phyloP scores from a whole-genome alignment of 2,797 vertebrate species.

The Numenius phaeopus region DNA sequence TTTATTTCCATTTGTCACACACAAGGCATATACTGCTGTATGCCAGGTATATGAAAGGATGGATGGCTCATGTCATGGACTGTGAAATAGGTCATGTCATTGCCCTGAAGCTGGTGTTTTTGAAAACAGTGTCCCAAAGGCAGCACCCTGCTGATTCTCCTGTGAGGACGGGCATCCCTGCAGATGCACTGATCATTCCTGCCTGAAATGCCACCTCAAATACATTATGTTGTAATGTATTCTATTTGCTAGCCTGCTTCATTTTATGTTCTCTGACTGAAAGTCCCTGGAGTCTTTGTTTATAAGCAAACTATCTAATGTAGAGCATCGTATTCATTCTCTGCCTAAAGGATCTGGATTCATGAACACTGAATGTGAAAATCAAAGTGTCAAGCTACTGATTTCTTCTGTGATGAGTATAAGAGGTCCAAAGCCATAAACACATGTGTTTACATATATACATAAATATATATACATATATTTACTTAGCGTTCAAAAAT shows the following conservation, averaged over 20 bases:
- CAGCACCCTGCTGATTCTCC: background rate
- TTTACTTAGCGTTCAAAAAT: background rate
- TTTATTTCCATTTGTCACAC: conserved; percentile 40
- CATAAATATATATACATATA: background rate
- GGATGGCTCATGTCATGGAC: background rate
- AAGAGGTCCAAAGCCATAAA: background rate
- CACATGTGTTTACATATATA: background rate
- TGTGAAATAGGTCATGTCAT: background rate
- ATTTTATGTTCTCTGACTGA: background rate
- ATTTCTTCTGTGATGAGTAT: background rate
- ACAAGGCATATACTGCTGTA: background rate
- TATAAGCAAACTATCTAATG: background rate
- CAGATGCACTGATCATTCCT: background rate
- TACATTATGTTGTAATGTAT: background rate
- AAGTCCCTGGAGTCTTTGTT: background rate
- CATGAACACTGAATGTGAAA: background rate
- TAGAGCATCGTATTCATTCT: background rate
- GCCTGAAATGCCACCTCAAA: background rate
- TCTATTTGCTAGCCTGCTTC: background rate
- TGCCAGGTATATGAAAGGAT: background rate
- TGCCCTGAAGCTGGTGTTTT: background rate
- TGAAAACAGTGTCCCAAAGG: background rate
- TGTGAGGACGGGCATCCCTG: background rate
- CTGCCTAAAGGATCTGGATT: background rate
- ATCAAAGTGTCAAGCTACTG: background rate